These are phyloP conservation scores for Crioceris asparagi DNA, from an alignment of 2,888 invertebrate genomes.

Conservation along the genomic window DNA sequence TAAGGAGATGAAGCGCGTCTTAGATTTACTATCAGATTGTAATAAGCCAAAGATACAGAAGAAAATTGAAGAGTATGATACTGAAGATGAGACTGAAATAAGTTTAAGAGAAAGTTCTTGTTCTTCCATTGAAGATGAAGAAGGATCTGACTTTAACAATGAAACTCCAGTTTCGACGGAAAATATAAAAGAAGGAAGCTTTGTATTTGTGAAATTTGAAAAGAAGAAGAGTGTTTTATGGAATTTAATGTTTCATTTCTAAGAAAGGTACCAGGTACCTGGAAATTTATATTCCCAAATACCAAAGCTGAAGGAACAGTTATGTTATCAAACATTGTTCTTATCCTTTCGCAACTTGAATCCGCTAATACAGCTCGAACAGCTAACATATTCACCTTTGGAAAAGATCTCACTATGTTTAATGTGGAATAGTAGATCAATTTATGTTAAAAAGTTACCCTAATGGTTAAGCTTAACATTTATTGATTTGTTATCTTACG, in stretches of 20 bases:
- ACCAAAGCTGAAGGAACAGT: constrained; percentile 1
- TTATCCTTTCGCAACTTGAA: constrained; percentile 5
- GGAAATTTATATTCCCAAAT: constrained; percentile 6
- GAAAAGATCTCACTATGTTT: constrained; percentile 4
- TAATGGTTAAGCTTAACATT: too few relatives aligned
- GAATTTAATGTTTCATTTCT: constrained; percentile 6
- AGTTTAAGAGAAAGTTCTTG: not conserved
- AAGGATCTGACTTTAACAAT: not conserved
- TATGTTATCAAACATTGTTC: not conserved
- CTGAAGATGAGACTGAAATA: not conserved
- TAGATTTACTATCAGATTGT: not conserved
- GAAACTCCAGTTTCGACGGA: not conserved
- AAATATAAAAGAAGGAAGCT: constrained; percentile 4
- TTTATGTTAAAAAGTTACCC: too few relatives aligned
- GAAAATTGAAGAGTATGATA: not conserved
- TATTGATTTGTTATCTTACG: too few relatives aligned
- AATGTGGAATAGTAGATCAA: constrained; percentile 4
- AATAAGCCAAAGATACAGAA: not conserved
- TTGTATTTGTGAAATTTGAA: constrained; percentile 6
- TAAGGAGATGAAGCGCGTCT: constrained; percentile 9
- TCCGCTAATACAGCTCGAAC: constrained; percentile 2
- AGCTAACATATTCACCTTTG: constrained; percentile 4
- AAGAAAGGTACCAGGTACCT: constrained; percentile 4
- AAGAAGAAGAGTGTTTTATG: constrained; percentile 3
- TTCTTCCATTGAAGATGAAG: not conserved